Base-by-base conservation (phyloP, 2,797 vertebrate species). In the Pseudomugil tenellus region DNA sequence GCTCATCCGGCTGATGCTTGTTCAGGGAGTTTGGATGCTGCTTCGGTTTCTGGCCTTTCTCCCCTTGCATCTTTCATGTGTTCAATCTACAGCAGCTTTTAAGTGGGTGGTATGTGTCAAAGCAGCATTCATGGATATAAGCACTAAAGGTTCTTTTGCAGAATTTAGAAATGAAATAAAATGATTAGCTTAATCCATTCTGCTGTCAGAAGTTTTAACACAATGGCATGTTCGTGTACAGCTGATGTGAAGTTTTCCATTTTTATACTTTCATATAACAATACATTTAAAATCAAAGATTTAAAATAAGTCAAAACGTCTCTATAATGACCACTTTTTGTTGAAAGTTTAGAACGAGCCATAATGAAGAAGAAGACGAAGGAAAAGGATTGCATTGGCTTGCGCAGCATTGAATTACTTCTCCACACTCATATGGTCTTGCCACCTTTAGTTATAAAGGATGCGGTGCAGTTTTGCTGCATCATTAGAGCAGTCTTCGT, bases 351-450 rank as follows among this genome's bases (percentile, higher is more conserved):
- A 19, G 0, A 43, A n/a, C 8, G 17, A 43, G 17, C 4, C 11
- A 19, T 19, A 48, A 48, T 21, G 12, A 48, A 2, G 7, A 48
- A 3, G 3, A 11, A 43, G 11, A 35, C 11, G 34, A 12, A 35
- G 34, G 9, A n/a, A 19, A 46, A n/a, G n/a, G 46, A 9, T 34
- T 58, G 28, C 21, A 11, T 26, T 53, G 14, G 34, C 28, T 63
- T 13, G 23, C 12, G 13, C 61, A 31, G 23, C 34, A 7, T 53
- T 62, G 32, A 39, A 48, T 34, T 70, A 52, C 57, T 31, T 59
- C 28, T 8, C 26, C 29, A 5, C 7, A 5, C 7, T 26, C 21
- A 28, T 49, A 6, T 51, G 59, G n/a, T 23, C 12, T 43, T 41
- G 35, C 66, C 41, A 26, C 5, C 16, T 31, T 0, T 58, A 63